Evolutionary conservation across 2,113 vertebrate genomes (phyloP).

Genomic region (Forbesichthys agassizii): DNA sequence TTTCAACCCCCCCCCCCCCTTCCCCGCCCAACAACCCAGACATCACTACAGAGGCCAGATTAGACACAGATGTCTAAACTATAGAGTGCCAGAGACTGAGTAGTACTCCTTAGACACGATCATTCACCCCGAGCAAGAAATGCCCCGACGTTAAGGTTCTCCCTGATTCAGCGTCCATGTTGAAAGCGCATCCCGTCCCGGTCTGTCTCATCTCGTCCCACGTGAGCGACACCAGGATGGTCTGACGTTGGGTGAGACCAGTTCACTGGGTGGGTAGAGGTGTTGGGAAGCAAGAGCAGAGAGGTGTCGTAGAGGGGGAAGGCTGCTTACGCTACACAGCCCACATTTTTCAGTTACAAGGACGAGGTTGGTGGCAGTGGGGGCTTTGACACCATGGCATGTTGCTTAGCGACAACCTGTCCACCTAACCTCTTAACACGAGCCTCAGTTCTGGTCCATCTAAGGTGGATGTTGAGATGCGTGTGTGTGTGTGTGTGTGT

Average conservation of each 20-base stretch:
- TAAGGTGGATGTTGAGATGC: slow-evolving; percentile 37
- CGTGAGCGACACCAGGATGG: slow-evolving; percentile 13
- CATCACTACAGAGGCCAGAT: slow-evolving; percentile 48
- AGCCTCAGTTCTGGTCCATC: slow-evolving; percentile 59
- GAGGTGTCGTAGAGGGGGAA: slow-evolving; percentile 35
- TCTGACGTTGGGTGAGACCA: slow-evolving; percentile 8
- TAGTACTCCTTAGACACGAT: slow-evolving; percentile 18
- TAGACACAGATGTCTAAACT: neutral
- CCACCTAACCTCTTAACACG: slow-evolving; percentile 52
- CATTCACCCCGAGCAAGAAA: slow-evolving; percentile 24
- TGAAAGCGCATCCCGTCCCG: slow-evolving; percentile 10
- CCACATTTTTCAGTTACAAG: slow-evolving; percentile 24
- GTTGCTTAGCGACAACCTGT: slow-evolving; percentile 60
- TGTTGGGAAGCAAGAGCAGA: slow-evolving; percentile 13
- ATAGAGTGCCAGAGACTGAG: neutral
- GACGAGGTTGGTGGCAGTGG: slow-evolving; percentile 21
- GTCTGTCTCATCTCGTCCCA: slow-evolving; percentile 4
- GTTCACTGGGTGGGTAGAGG: too few relatives aligned
- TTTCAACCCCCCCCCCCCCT: slow-evolving; percentile 7
- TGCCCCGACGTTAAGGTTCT: slow-evolving; percentile 14
- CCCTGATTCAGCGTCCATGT: slow-evolving; percentile 15
- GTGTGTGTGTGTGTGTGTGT: slow-evolving; percentile 21
- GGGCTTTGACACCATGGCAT: slow-evolving; percentile 41
- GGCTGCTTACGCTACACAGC: slow-evolving; percentile 58
- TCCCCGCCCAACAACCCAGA: slow-evolving; percentile 63